phyloP scores from a whole-genome alignment of 2,797 vertebrate genomes.

The Denticeps clupeoides region DNA sequence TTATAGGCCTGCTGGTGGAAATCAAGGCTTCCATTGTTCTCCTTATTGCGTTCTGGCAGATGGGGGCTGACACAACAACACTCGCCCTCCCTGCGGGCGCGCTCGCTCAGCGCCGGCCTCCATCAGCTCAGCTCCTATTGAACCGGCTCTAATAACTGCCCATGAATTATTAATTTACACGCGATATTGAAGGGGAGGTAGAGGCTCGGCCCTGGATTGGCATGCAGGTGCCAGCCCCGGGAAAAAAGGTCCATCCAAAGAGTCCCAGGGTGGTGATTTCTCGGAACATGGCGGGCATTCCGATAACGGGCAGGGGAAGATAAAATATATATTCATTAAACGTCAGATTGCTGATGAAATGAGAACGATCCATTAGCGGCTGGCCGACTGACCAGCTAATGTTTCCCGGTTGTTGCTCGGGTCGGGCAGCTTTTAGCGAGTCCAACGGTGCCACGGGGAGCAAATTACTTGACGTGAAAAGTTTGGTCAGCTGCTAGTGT shows the following conservation, averaged over 20 bases:
- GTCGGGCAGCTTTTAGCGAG: constrained; percentile 61
- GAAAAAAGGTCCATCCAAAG: constrained; percentile 53
- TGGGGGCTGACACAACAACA: constrained; percentile 80
- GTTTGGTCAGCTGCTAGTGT: constrained; percentile 49
- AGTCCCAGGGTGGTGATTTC: constrained; percentile 69
- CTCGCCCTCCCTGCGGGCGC: constrained; percentile 68
- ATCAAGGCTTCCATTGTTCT: constrained; percentile 80
- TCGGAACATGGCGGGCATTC: constrained; percentile 69
- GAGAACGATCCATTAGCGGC: constrained; percentile 74
- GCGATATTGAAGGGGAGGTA: constrained; percentile 64
- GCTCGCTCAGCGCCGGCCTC: constrained; percentile 57
- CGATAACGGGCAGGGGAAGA: constrained; percentile 70
- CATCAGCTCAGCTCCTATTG: constrained; percentile 77
- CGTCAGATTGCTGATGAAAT: constrained; percentile 78
- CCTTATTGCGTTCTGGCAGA: constrained; percentile 80
- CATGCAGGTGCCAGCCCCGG: constrained; percentile 63
- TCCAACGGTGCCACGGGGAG: constrained; percentile 48
- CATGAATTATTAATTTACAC: constrained; percentile 74
- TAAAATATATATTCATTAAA: constrained; percentile 84
- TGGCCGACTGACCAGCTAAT: constrained; percentile 59
- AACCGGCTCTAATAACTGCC: constrained; percentile 73
- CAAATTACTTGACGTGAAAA: constrained; percentile 47
- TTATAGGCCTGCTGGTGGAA: constrained; percentile 80
- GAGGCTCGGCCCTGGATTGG: constrained; percentile 55
- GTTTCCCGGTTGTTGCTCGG: constrained; percentile 62